Evolutionary conservation across 2,888 invertebrate species (phyloP).

Genomic region (Cryptus viduatorius): DNA sequence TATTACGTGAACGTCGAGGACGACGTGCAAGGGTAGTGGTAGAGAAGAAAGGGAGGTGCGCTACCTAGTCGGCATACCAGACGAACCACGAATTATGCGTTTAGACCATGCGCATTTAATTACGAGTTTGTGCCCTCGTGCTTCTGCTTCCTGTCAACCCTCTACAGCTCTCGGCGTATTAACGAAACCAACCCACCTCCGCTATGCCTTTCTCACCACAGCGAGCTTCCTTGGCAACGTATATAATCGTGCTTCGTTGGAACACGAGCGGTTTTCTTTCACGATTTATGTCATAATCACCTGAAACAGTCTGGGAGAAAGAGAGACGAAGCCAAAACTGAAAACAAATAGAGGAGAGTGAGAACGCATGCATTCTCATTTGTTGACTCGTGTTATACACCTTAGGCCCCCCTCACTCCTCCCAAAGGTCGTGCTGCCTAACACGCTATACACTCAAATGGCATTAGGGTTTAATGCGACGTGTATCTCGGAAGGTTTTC

Average conservation of each 20-base stretch:
- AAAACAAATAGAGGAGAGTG: conserved; percentile 51
- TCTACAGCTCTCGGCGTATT: conserved; percentile 32
- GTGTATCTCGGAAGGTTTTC: conserved; percentile 79
- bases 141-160: conserved; percentile 52
- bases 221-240: conserved; percentile 41
- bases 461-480: conserved; percentile 82
- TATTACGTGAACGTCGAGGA: conserved; percentile 14
- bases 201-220: conserved; percentile 26
- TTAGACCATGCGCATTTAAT: conserved; percentile 75
- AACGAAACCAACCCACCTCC: conserved; percentile 35
- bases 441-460: conserved; percentile 70
- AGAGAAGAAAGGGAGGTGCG: conserved; percentile 21
- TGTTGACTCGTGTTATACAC: conserved; percentile 40
- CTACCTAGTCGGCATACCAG: conserved; percentile 31
- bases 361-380: conserved; percentile 35
- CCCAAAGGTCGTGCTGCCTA: conserved; percentile 3
- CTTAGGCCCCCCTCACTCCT: conserved; percentile 56
- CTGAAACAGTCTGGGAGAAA: conserved; percentile 72
- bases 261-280: conserved; percentile 75
- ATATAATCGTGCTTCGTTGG: conserved; percentile 1
- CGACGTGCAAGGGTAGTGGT: background rate
- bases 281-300: conserved; percentile 82
- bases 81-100: conserved; percentile 63
- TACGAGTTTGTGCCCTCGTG: conserved; percentile 70
- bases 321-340: background rate